Conservation (phyloP, 2,888 invertebrate genomes). For the Eupithecia vulgata region DNA sequence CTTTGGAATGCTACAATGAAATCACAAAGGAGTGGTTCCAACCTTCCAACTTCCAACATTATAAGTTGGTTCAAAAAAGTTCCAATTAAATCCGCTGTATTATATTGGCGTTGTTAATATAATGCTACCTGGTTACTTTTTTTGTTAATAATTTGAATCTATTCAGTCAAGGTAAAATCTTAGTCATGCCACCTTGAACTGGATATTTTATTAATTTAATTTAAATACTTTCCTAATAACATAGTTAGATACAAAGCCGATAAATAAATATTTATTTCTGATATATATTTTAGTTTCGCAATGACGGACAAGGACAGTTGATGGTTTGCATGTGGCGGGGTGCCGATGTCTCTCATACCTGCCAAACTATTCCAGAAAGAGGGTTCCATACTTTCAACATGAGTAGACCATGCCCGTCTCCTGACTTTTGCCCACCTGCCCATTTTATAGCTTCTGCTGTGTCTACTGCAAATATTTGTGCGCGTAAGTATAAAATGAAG, state of each 20-base stretch:
- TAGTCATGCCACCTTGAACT: slow-evolving; percentile 7
- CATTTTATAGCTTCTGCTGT: slow-evolving; percentile 80
- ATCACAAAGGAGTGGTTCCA: background rate
- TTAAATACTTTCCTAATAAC: background rate
- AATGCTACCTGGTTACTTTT: background rate
- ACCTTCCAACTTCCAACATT: too few species aligned
- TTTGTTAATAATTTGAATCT: background rate
- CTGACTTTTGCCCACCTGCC: slow-evolving; percentile 80
- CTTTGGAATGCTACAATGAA: background rate
- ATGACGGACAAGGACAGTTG: slow-evolving; percentile 80
- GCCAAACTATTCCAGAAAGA: slow-evolving; percentile 76
- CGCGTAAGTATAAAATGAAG: slow-evolving; percentile 74
- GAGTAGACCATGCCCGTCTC: slow-evolving; percentile 74
- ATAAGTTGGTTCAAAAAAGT: background rate
- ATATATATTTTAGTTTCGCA: slow-evolving; percentile 73
- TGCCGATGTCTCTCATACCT: slow-evolving; percentile 72
- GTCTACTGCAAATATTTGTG: slow-evolving; percentile 81
- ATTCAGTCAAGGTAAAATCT: slow-evolving; percentile 7
- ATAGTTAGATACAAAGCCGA: background rate
- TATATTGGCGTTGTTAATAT: background rate
- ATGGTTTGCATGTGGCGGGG: slow-evolving; percentile 85
- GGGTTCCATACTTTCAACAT: slow-evolving; percentile 76
- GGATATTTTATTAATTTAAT: background rate
- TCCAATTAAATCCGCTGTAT: slow-evolving; percentile 3
- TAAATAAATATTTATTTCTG: background rate